These are phyloP conservation scores for Troides oblongomaculatus DNA, from an alignment of 2,888 invertebrate genomes.

Conservation along the genomic window DNA sequence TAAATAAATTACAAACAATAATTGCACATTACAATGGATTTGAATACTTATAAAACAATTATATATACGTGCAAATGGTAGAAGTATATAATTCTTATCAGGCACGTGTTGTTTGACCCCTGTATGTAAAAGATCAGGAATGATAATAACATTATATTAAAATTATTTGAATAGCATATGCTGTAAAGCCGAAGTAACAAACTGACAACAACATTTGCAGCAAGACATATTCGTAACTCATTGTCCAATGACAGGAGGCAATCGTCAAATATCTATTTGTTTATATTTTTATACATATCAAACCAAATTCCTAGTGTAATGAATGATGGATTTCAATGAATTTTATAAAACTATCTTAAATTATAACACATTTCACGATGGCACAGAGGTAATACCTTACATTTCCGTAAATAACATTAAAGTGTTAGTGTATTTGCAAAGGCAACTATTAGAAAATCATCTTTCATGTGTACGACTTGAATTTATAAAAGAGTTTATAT, in stretches of 20 bases:
- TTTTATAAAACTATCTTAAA: conserved; percentile 28
- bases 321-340: conserved; percentile 13
- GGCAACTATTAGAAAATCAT: conserved; percentile 31
- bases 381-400: conserved; percentile 42
- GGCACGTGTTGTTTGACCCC: conserved; percentile 26
- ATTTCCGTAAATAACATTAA: not conserved
- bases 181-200: not conserved
- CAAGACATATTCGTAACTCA: conserved; percentile 1
- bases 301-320: conserved; percentile 18
- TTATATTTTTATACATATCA: not conserved
- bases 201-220: conserved; percentile 3
- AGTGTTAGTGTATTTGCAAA: not conserved
- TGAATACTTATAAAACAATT: no score
- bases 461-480: conserved; percentile 41
- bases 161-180: conserved; percentile 9
- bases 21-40: no score
- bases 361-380: conserved; percentile 49
- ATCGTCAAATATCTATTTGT: conserved; percentile 12
- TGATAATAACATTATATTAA: conserved; percentile 14
- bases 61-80: no score
- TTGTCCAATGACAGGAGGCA: conserved; percentile 10
- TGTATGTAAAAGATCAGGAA: conserved; percentile 18
- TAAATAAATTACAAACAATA: no score
- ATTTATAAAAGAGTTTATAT: conserved; percentile 51
- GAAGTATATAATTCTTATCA: conserved; percentile 17